Conservation (phyloP, 2,797 vertebrate genomes). For the Poecile montanus region DNA sequence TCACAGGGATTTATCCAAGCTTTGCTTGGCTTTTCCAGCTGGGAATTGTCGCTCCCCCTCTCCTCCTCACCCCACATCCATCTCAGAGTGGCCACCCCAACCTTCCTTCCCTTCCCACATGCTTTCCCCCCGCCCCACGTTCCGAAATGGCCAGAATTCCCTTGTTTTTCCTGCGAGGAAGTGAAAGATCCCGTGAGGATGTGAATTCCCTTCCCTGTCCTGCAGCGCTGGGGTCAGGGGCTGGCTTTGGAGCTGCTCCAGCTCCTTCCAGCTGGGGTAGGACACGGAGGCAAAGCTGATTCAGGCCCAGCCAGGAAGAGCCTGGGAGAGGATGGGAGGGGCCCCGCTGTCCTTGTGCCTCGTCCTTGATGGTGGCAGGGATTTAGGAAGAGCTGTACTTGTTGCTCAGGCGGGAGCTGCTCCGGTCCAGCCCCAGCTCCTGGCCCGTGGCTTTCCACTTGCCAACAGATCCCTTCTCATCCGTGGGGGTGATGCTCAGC, state of each 20-base stretch:
- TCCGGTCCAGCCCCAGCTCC: constrained; percentile 84
- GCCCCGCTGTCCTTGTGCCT: neutral
- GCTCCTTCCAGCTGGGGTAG: neutral
- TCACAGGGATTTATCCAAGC: neutral
- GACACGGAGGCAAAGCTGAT: neutral
- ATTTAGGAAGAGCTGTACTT: constrained; percentile 88
- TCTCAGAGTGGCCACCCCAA: neutral
- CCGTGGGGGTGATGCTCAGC: constrained; percentile 76
- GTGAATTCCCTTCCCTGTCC: neutral
- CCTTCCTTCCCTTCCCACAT: neutral
- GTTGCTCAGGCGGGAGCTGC: constrained; percentile 88
- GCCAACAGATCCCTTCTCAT: constrained; percentile 80
- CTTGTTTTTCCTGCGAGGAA: constrained; percentile 9
- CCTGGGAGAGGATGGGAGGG: neutral
- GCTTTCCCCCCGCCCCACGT: fast-evolving
- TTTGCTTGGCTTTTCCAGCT: neutral
- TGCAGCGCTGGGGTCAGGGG: neutral
- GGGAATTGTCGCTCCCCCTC: neutral
- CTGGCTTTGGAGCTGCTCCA: neutral
- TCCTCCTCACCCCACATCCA: neutral
- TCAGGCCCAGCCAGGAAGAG: neutral
- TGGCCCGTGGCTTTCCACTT: constrained; percentile 88
- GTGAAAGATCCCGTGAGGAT: neutral
- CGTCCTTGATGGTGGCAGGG: fast-evolving
- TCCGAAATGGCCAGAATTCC: neutral